phyloP scores from a whole-genome alignment of 30 jellyfish, hydroid and myxozoan genomes.

The Pseudorhiza aurosa region DNA sequence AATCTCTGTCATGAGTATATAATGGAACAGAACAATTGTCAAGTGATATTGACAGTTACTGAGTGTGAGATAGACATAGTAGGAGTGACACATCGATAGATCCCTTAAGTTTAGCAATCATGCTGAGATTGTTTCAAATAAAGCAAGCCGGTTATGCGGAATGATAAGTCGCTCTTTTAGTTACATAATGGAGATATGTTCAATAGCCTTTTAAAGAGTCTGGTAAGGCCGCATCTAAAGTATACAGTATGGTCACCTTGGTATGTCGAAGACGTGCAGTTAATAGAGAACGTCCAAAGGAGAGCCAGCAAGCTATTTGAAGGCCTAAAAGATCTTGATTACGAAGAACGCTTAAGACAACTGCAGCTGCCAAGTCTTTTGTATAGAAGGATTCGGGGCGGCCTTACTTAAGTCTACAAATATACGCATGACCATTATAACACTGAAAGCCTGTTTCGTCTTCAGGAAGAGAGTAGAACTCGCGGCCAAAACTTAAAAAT shows the following conservation, averaged over 20 bases:
- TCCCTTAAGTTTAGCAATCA: conserved; percentile 51
- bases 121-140: conserved; percentile 41
- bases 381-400: conserved; percentile 32
- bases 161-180: conserved; percentile 42
- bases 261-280: conserved; percentile 33
- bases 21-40: conserved; percentile 41
- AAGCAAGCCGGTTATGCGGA: conserved; percentile 56
- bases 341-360: conserved; percentile 43
- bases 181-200: conserved; percentile 46
- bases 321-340: conserved; percentile 17
- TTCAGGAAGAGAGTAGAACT: conserved; percentile 20
- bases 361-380: conserved; percentile 52
- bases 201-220: conserved; percentile 48
- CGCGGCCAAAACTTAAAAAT: conserved; percentile 26
- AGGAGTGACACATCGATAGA: conserved; percentile 38
- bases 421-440: conserved; percentile 12
- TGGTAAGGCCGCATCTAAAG: conserved; percentile 49
- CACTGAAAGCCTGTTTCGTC: conserved; percentile 29
- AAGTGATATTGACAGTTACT: conserved; percentile 29
- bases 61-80: conserved; percentile 47
- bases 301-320: conserved; percentile 38
- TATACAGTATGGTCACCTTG: conserved; percentile 42
- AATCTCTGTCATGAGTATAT: conserved; percentile 10
- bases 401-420: conserved; percentile 42
- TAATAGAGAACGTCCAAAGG: conserved; percentile 49